A percentile compares a stretch with the other conserved stretches of the same genome.
Conservation (phyloP, 2,888 invertebrate species). For the Norana najaformis region DNA sequence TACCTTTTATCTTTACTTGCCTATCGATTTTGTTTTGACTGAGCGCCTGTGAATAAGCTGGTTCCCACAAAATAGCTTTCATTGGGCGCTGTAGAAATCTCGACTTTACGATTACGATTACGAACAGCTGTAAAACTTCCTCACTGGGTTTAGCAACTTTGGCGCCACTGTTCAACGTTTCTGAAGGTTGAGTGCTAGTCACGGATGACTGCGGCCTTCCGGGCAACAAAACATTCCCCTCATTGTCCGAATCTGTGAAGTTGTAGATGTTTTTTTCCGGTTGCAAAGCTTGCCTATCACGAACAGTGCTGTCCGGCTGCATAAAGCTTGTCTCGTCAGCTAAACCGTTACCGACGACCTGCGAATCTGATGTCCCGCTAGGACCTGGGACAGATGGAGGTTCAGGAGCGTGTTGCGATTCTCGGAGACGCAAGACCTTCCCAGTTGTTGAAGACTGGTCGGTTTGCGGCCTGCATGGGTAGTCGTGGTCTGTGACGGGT, state of each 20-base stretch:
- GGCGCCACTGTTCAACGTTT: not conserved
- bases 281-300: not conserved
- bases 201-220: not conserved
- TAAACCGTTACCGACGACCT: not conserved
- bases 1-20: too few relatives aligned
- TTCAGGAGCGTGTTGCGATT: not conserved
- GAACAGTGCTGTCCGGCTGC: conserved; percentile 17
- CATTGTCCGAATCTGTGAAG: not conserved
- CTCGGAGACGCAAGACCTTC: not conserved
- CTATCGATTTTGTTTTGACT: too few relatives aligned
- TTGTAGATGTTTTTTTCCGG: not conserved
- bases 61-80: not conserved
- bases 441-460: not conserved
- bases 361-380: not conserved
- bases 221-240: not conserved
- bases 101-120: not conserved
- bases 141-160: not conserved
- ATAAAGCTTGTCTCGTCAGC: not conserved
- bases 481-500: not conserved
- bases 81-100: not conserved
- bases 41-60: too few relatives aligned
- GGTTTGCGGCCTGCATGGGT: not conserved
- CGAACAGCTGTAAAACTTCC: not conserved
- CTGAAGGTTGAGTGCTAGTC: not conserved
- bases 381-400: not conserved